Evolutionary conservation across 1,140 invertebrate genomes (phyloP), one percentile per base, ranked within the genome.

Genomic region (Sweltsa coloradensis): DNA sequence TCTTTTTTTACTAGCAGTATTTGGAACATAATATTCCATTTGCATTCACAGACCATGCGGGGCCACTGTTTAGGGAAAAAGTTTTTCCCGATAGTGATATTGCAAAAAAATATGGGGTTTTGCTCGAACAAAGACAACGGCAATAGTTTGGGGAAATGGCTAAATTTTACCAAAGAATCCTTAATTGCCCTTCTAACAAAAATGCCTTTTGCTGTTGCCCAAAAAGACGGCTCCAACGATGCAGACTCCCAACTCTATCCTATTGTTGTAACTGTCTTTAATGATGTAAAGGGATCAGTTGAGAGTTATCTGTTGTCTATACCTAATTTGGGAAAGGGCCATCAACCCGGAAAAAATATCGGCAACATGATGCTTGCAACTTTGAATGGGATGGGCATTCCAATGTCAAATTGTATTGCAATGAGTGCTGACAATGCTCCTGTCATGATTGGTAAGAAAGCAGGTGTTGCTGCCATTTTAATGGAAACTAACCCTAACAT

Each of bases 11-110:
- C 36, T 22, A 37, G 36, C 23, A 19, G 18, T 37, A 16, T 37
- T 37, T 37, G 36, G 36, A 37, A 37, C 36, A 37, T 37, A 37
- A 37, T 22, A 37, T 37, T 37, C 36, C 36, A 22, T 37, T 37
- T 7, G 23, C 16, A 19, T 16, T 37, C 23, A 19, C 36, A 19
- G 36, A 37, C 36, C 36, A 37, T 37, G 36, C 36, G 7, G 36
- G 4, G 16, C 36, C n/a, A 37, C 36, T 37, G 18, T n/a, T 37
- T 37, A 37, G 5, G 36, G 23, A n/a, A 37, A 37, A 37, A 37
- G 23, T 37, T 16, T 37, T 37, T 22, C n/a, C 36, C 18, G 23
- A 5, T 37, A 9, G 16, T 11, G 36, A 37, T 16, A 37, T 22
- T 19, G 36, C 36, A 5, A 37, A 37, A 22, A 37, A 22, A 37